Evolutionary conservation across 2,113 vertebrate species (phyloP), one percentile per base, ranked within the genome.

Genomic region (Leptobrachium leishanense): DNA sequence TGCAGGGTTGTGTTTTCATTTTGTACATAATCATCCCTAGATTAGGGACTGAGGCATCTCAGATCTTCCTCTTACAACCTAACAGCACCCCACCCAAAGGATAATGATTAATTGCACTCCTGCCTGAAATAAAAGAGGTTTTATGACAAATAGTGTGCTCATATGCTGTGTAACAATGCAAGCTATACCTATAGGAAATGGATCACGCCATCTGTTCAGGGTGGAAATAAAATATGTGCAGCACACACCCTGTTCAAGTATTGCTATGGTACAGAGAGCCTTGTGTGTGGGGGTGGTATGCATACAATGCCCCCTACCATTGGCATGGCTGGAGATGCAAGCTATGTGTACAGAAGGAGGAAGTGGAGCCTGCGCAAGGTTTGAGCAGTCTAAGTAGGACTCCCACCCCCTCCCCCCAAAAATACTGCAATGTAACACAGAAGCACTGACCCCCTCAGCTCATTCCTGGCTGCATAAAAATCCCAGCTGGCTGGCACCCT

Each of bases 11-110:
- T 2, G 15, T 55, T 66, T 66, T 59, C 62, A 72, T 79, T 72
- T 79, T 72, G 68, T 42, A 39, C 39, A 54, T 46, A 55, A 54
- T 70, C 68, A 70, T 40, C 50, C 69, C 69, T 54, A 72, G 68
- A 42, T 72, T 65, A 79, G 57, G 43, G 44, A 79, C 40, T 65
- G 46, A 72, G 13, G 70, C 59, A 57, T 42, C 11, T 2, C 12
- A 65, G 77, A 66, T 40, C 59, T 43, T 72, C 41, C 70, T 43
- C n/a, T 44, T 6, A 46, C 63, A 11, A 74, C 64, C 70, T 74
- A 44, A 80, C 63, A 67, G 11, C 70, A 79, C 77, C 77, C 78
- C 71, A 81, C 78, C 78, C 78, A 68, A 54, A 50, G 46, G 64
- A 12, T 76, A 76, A 68, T 76, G 75, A 69, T 68, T 77, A 5